These are phyloP conservation scores for Portevinia maculata DNA, from an alignment of 2,888 invertebrate species.

Conservation along the genomic window DNA sequence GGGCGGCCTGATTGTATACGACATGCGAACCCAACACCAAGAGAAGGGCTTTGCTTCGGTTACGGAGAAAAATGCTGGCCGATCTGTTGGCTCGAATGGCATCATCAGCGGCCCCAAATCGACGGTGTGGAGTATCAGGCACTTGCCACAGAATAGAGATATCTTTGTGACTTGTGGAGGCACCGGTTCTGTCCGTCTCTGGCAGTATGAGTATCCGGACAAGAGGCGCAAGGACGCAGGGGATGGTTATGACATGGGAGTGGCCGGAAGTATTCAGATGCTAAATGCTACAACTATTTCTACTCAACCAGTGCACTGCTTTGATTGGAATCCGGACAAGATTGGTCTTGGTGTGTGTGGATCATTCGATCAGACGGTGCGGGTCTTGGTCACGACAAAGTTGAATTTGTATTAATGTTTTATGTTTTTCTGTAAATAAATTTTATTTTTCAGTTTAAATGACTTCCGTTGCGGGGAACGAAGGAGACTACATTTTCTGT, in stretches of 20 bases:
- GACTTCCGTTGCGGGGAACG: not conserved
- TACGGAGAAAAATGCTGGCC: slow-evolving; percentile 82
- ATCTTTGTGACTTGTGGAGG: slow-evolving; percentile 96
- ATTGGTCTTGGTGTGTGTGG: slow-evolving; percentile 93
- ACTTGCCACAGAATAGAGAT: slow-evolving; percentile 97
- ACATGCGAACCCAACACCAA: slow-evolving; percentile 93
- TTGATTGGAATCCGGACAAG: slow-evolving; percentile 97
- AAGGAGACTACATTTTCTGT: too few relatives aligned
- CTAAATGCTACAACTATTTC: slow-evolving; percentile 92
- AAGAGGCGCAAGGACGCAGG: slow-evolving; percentile 88
- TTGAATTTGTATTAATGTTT: slow-evolving; percentile 87
- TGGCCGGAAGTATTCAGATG: slow-evolving; percentile 89
- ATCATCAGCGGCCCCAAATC: slow-evolving; percentile 87
- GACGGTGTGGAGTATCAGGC: slow-evolving; percentile 94
- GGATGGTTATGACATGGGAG: slow-evolving; percentile 89
- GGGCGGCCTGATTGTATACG: slow-evolving; percentile 94
- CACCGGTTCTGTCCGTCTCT: slow-evolving; percentile 94
- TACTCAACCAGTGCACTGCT: slow-evolving; percentile 93
- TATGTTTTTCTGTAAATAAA: slow-evolving; percentile 42
- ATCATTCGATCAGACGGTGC: slow-evolving; percentile 94
- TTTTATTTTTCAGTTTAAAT: slow-evolving; percentile 23
- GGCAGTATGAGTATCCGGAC: slow-evolving; percentile 97
- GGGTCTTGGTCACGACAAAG: slow-evolving; percentile 94
- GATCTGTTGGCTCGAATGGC: slow-evolving; percentile 82
- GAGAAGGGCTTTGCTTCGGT: slow-evolving; percentile 92